These are phyloP conservation scores for Hyaena hyaena DNA, from an alignment of 2,113 vertebrate genomes.

Conservation along the genomic window DNA sequence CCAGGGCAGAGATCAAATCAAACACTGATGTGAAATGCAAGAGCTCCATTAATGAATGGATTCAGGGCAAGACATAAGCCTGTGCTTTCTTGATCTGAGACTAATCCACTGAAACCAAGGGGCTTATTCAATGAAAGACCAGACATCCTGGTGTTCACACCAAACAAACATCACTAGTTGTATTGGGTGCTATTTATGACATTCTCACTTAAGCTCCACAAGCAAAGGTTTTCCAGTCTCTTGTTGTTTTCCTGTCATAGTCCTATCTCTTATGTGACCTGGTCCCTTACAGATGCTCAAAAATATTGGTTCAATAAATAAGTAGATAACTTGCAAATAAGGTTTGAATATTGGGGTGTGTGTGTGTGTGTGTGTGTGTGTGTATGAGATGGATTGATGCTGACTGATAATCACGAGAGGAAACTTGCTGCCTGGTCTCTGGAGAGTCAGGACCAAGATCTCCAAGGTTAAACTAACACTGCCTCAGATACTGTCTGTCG, in stretches of 20 bases:
- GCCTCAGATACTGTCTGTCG: not conserved
- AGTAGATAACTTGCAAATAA: not conserved
- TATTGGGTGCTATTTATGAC: not conserved
- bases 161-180: not conserved
- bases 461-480: not conserved
- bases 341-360: not conserved
- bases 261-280: not conserved
- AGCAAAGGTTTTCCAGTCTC: not conserved
- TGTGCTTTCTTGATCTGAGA: not conserved
- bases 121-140: not conserved
- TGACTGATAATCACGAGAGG: not conserved
- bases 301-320: not conserved
- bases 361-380: too few relatives aligned
- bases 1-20: not conserved
- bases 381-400: too few relatives aligned
- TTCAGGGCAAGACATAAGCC: accelerated
- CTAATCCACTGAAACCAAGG: not conserved
- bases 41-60: not conserved
- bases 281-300: not conserved
- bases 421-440: not conserved
- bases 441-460: not conserved
- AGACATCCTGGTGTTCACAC: not conserved
- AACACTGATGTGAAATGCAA: not conserved
- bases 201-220: not conserved
- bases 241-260: not conserved